phyloP scores from a whole-genome alignment of 2,797 vertebrate genomes.

The Bucorvus abyssinicus region DNA sequence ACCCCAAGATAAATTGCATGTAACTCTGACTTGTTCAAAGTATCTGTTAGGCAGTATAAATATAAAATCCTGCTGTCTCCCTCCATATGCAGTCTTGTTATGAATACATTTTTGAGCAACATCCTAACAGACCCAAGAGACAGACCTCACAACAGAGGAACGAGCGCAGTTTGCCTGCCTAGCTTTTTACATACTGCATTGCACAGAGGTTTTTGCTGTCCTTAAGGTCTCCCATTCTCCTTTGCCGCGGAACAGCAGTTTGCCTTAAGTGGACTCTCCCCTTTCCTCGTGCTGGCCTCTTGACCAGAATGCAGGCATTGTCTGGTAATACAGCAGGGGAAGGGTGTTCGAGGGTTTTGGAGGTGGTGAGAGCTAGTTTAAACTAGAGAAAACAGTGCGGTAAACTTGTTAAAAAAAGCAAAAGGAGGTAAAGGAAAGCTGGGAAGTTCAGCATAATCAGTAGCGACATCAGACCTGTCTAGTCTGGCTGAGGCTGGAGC shows the following conservation, averaged over 20 bases:
- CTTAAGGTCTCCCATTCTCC: neutral
- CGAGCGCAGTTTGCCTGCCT: neutral
- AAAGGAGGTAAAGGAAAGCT: neutral
- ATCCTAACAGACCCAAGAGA: too few relatives aligned
- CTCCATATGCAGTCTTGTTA: neutral
- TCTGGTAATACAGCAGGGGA: neutral
- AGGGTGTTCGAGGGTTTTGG: neutral
- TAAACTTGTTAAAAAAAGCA: neutral
- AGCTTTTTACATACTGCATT: neutral
- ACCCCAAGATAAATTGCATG: neutral
- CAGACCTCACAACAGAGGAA: neutral
- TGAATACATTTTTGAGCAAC: neutral
- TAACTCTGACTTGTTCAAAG: neutral
- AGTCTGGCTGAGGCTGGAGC: constrained; percentile 34
- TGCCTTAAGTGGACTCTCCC: neutral
- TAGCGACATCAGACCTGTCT: constrained; percentile 32
- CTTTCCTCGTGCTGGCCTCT: neutral
- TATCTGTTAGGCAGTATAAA: neutral
- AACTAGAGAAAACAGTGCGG: neutral
- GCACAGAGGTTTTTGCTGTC: neutral
- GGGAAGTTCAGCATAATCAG: neutral
- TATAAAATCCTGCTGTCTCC: neutral
- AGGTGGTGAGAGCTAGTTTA: neutral
- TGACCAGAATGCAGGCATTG: neutral
- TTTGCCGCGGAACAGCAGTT: neutral